phyloP scores from a whole-genome alignment of 30 jellyfish, hydroid and myxozoan species.

The Mastigias papua region DNA sequence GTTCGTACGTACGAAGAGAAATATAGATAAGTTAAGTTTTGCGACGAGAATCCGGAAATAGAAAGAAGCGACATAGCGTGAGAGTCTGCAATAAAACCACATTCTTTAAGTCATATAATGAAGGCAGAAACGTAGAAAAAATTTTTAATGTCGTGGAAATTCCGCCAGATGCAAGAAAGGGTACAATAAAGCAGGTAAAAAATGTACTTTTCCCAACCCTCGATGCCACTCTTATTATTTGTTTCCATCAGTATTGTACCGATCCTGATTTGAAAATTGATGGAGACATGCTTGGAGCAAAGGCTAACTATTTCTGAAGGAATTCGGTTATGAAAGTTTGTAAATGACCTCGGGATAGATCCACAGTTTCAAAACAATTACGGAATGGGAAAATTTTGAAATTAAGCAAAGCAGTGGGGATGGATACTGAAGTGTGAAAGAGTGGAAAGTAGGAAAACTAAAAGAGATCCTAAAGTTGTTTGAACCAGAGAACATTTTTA shows the following conservation, averaged over 20 bases:
- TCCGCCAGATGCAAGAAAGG: constrained; percentile 4
- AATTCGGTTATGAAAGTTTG: background rate
- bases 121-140: background rate
- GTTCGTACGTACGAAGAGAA: background rate
- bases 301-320: background rate
- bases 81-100: too few relatives aligned
- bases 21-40: background rate
- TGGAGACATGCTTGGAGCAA: background rate
- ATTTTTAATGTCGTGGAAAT: background rate
- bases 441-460: background rate
- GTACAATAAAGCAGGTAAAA: background rate
- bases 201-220: background rate
- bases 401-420: constrained; percentile 9
- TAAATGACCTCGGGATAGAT: background rate
- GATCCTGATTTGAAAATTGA: constrained; percentile 1
- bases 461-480: constrained; percentile 2
- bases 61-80: background rate
- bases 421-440: constrained; percentile 5
- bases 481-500: constrained; percentile 31
- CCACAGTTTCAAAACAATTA: background rate
- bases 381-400: background rate
- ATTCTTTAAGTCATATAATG: background rate
- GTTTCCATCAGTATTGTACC: background rate
- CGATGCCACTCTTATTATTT: constrained; percentile 1
- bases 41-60: background rate